A percentile compares a stretch with the other conserved stretches of the same genome.
Evolutionary conservation across 2,888 invertebrate species (phyloP).

Genomic region (Nomada hirtipes): DNA sequence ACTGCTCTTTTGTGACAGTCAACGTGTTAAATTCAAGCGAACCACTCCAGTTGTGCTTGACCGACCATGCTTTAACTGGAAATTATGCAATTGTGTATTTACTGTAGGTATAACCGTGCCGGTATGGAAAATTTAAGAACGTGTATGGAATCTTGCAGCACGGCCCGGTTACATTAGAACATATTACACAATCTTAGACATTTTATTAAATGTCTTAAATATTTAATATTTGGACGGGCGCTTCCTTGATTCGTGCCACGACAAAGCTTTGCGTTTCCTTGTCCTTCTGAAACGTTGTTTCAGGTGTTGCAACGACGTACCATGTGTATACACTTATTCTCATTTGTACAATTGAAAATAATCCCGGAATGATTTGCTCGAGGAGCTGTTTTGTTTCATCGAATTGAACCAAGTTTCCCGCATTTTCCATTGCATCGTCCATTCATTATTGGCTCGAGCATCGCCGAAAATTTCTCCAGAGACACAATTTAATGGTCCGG

Average conservation of each 20-base stretch:
- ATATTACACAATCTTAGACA: background rate
- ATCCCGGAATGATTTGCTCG: background rate
- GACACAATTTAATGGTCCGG: background rate
- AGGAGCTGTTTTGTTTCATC: no score
- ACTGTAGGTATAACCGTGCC: background rate
- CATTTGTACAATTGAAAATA: background rate
- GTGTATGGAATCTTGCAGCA: background rate
- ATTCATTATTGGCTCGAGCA: background rate
- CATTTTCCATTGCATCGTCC: background rate
- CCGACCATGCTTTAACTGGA: slow-evolving; percentile 31
- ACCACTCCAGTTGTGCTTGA: slow-evolving; percentile 27
- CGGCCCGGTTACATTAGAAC: background rate
- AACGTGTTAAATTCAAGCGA: slow-evolving; percentile 20
- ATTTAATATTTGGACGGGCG: background rate
- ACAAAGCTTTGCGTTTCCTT: background rate
- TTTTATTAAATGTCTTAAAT: background rate
- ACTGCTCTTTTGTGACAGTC: background rate
- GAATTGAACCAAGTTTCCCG: background rate
- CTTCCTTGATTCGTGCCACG: slow-evolving; percentile 14
- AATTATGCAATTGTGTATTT: slow-evolving; percentile 16
- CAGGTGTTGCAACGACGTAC: background rate
- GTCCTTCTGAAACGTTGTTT: background rate
- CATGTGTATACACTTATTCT: background rate
- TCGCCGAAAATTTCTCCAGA: background rate
- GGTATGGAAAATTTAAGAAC: background rate